These are phyloP conservation scores for Champsocephalus esox DNA, from an alignment of 2,797 vertebrate species.

Conservation along the genomic window DNA sequence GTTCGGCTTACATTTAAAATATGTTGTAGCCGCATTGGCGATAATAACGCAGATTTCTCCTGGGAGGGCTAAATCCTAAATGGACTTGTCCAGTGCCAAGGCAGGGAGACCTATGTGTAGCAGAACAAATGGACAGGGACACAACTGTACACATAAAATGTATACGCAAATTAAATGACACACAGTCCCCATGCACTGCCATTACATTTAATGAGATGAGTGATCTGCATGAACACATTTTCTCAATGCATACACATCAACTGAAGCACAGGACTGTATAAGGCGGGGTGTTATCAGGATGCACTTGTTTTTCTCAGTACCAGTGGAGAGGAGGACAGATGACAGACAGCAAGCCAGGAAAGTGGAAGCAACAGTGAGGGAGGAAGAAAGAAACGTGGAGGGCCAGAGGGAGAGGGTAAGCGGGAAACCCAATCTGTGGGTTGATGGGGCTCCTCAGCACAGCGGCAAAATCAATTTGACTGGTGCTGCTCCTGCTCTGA, in stretches of 20 bases:
- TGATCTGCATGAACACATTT: conserved; percentile 24
- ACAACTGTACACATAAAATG: background rate
- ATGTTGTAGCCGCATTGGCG: too few species aligned
- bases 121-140: too few species aligned
- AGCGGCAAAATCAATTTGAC: conserved; percentile 83
- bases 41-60: too few species aligned
- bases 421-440: conserved; percentile 78
- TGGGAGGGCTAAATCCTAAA: too few species aligned
- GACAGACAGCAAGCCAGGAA: conserved; percentile 28
- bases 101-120: too few species aligned
- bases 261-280: conserved; percentile 10
- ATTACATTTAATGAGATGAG: background rate
- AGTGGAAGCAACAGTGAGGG: conserved; percentile 39
- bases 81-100: too few species aligned
- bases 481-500: conserved; percentile 72
- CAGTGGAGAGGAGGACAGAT: conserved; percentile 13
- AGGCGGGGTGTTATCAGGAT: conserved; percentile 24
- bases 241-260: background rate
- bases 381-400: conserved; percentile 52
- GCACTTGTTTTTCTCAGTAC: conserved; percentile 33
- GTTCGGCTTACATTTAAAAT: too few species aligned
- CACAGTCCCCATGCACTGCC: background rate
- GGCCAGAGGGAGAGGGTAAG: conserved; percentile 69
- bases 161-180: background rate
- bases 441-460: conserved; percentile 81